Evolutionary conservation across 2,888 invertebrate species (phyloP).

Genomic region (Criorhina ranunculi): DNA sequence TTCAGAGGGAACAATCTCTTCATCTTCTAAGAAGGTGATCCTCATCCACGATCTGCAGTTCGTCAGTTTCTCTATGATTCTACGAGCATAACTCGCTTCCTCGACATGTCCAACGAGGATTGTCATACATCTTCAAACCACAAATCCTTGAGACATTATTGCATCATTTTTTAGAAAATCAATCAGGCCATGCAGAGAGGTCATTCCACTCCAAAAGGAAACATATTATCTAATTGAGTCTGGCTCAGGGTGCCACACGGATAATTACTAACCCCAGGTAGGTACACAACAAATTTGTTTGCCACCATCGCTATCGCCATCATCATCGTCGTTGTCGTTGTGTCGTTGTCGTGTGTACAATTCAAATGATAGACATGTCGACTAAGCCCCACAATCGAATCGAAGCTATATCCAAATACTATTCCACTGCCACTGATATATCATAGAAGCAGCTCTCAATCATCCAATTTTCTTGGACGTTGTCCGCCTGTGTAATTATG

Average conservation of each 20-base stretch:
- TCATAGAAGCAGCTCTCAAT: constrained; percentile 65
- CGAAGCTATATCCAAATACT: constrained; percentile 34
- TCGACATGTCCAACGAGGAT: no score
- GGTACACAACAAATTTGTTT: constrained; percentile 47
- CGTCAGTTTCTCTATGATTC: no score
- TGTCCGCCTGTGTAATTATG: constrained; percentile 67
- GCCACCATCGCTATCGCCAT: constrained; percentile 5
- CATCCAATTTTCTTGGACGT: constrained; percentile 71
- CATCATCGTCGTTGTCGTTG: no score
- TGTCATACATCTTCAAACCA: no score
- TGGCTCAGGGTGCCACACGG: constrained; percentile 65
- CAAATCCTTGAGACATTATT: no score
- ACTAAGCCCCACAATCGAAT: constrained; percentile 48
- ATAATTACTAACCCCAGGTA: constrained; percentile 58
- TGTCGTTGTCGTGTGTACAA: constrained; percentile 29
- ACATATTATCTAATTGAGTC: constrained; percentile 70
- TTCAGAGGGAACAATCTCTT: no score
- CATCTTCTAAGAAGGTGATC: no score
- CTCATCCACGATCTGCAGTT: no score
- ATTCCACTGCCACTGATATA: constrained; percentile 37
- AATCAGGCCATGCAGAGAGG: constrained; percentile 20
- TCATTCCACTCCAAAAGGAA: constrained; percentile 64
- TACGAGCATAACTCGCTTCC: no score
- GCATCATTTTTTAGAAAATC: no score
- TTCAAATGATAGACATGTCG: constrained; percentile 45